phyloP scores from a whole-genome alignment of 2,797 vertebrate genomes.

The Rhincodon typus region DNA sequence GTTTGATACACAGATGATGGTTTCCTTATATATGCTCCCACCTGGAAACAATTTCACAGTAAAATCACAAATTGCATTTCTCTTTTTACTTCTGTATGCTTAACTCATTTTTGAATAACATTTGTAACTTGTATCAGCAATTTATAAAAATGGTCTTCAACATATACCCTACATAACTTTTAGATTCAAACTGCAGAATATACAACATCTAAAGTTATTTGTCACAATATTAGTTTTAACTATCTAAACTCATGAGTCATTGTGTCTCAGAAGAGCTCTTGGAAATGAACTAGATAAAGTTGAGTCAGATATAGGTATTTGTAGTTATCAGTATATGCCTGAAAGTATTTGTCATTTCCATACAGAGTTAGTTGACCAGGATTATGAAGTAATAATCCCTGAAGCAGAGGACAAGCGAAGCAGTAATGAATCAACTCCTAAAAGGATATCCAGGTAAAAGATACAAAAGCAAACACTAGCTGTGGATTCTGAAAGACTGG shows the following conservation, averaged over 20 bases:
- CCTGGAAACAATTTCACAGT: background rate
- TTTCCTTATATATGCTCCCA: background rate
- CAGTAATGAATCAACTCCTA: background rate
- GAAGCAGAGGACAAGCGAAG: background rate
- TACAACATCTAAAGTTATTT: background rate
- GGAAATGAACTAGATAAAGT: background rate
- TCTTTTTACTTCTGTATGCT: background rate
- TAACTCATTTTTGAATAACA: background rate
- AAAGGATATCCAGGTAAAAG: constrained; percentile 11
- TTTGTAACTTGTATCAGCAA: background rate
- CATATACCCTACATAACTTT: background rate
- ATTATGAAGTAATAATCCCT: constrained; percentile 13
- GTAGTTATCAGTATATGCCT: background rate
- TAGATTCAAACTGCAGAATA: background rate
- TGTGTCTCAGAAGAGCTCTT: background rate
- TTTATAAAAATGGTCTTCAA: background rate
- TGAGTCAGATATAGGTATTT: background rate
- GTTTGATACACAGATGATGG: background rate
- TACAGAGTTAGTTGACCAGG: constrained; percentile 12
- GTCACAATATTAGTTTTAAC: too few relatives aligned
- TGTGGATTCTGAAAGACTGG: background rate
- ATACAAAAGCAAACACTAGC: background rate
- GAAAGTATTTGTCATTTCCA: background rate
- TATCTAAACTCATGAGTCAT: background rate
- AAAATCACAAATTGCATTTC: background rate